A percentile compares a stretch with the other conserved stretches of the same genome.
Evolutionary conservation across 1,140 invertebrate genomes (phyloP).

Genomic region (Harpegnathos saltator): DNA sequence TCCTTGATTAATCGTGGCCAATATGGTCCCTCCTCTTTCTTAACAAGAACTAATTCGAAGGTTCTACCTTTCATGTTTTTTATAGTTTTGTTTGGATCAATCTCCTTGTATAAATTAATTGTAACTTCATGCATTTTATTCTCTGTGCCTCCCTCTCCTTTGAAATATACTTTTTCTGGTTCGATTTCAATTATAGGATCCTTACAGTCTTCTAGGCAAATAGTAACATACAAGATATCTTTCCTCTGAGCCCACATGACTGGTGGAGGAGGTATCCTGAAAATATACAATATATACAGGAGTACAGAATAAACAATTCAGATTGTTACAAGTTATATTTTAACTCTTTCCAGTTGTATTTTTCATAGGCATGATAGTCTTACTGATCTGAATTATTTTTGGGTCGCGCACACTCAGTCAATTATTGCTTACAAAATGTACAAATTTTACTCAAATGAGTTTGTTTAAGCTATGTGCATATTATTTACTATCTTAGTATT

Average conservation of each 20-base stretch:
- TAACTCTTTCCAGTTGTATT: too few species aligned
- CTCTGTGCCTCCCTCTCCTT: conserved; percentile 94
- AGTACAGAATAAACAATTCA: not conserved
- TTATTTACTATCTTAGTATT: too few species aligned
- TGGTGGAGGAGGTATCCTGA: conserved; percentile 89
- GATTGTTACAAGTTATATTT: too few species aligned
- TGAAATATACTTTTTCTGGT: conserved; percentile 93
- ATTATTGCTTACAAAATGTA: too few species aligned
- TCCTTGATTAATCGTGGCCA: conserved; percentile 96
- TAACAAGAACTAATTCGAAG: conserved; percentile 87
- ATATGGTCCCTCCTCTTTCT: conserved; percentile 92
- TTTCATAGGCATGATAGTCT: too few species aligned
- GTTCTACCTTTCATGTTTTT: conserved; percentile 87
- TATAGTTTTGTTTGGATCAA: conserved; percentile 92
- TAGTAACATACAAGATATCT: conserved; percentile 93
- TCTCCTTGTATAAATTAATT: conserved; percentile 93
- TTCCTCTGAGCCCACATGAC: conserved; percentile 97
- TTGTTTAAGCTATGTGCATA: too few species aligned
- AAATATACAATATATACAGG: conserved; percentile 60
- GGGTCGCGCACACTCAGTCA: too few species aligned
- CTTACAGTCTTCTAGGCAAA: conserved; percentile 96
- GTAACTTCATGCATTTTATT: conserved; percentile 94
- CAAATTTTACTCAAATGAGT: too few species aligned
- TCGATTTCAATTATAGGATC: conserved; percentile 94
- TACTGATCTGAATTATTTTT: too few species aligned